Conservation (phyloP, 2,113 vertebrate species). For the Erinaceus europaeus region DNA sequence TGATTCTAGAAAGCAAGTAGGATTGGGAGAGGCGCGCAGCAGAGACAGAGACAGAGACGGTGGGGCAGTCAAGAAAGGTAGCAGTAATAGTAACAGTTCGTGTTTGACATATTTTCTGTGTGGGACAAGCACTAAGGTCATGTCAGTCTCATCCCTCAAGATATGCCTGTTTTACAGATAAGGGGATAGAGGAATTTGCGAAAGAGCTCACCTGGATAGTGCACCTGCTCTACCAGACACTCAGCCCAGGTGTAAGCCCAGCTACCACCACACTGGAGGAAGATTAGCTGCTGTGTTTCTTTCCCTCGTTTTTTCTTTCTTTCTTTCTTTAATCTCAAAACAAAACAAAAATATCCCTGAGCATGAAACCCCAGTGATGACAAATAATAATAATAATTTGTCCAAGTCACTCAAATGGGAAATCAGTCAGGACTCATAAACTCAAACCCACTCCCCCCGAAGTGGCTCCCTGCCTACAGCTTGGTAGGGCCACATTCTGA, state of each 20-base stretch:
- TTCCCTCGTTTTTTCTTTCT: no score
- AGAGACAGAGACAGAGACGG: not conserved
- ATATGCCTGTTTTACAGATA: not conserved
- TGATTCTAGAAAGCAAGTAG: not conserved
- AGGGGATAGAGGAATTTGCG: conserved; percentile 34
- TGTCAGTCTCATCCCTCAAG: not conserved
- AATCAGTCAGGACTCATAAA: not conserved
- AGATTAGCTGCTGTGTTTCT: no score
- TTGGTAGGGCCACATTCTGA: not conserved
- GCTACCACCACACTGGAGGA: no score
- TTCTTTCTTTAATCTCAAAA: no score
- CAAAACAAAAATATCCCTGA: no score
- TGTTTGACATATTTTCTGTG: not conserved
- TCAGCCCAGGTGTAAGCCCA: no score
- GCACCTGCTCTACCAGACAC: no score
- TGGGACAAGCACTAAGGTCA: not conserved
- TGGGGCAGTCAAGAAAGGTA: not conserved
- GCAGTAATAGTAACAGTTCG: not conserved
- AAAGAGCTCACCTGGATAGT: no score
- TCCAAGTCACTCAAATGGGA: conserved; percentile 36
- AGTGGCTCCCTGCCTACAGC: no score
- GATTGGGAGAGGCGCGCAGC: not conserved
- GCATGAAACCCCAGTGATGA: no score
- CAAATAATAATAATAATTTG: no score
- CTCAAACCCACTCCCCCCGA: no score